Evolutionary conservation across 2,888 invertebrate genomes (phyloP).

Genomic region (Euzophera pinguis): DNA sequence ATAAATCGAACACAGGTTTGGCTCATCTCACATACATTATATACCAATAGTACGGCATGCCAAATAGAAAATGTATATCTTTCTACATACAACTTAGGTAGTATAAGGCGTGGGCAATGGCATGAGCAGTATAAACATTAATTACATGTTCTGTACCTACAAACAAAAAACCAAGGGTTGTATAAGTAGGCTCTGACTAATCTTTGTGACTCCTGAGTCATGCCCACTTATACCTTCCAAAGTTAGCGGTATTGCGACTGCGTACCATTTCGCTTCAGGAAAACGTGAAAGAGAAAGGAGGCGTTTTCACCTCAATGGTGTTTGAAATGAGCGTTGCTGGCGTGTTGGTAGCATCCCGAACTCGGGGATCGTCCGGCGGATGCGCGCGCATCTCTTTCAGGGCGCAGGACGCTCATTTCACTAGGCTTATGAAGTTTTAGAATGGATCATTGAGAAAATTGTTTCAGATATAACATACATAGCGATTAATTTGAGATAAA

Average conservation of each 20-base stretch:
- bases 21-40: constrained; percentile 18
- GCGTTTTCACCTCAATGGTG: constrained; percentile 36
- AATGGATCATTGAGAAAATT: constrained; percentile 25
- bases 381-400: constrained; percentile 74
- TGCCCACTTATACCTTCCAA: constrained; percentile 5
- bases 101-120: too few species aligned
- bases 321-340: constrained; percentile 24
- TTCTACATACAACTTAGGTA: too few species aligned
- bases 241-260: constrained; percentile 1
- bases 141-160: constrained; percentile 12
- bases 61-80: too few species aligned
- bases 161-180: neutral
- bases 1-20: constrained; percentile 12
- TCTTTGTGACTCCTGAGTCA: constrained; percentile 18
- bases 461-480: neutral
- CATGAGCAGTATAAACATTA: too few species aligned
- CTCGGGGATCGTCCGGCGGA: constrained; percentile 42
- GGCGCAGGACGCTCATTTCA: constrained; percentile 67
- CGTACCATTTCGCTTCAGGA: constrained; percentile 21
- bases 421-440: constrained; percentile 58
- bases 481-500: neutral
- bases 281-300: constrained; percentile 29
- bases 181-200: constrained; percentile 6
- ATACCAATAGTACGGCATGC: too few species aligned
- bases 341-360: constrained; percentile 32